Evolutionary conservation across 23 tunicate genomes (phyloP).

Genomic region (Ascidia mentula): DNA sequence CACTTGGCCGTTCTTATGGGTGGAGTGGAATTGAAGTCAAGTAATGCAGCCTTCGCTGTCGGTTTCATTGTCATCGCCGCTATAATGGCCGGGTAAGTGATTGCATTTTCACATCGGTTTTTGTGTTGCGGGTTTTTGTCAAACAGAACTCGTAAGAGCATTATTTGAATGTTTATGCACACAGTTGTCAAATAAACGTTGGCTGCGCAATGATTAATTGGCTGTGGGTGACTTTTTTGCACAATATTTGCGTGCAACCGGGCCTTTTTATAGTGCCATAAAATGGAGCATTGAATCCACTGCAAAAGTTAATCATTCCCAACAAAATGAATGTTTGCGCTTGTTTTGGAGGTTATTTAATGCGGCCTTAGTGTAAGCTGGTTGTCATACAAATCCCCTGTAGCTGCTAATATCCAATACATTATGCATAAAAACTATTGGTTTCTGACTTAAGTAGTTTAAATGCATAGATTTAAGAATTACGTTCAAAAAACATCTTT

Average conservation of each 20-base stretch:
- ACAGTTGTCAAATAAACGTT: neutral
- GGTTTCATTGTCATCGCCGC: slow-evolving; percentile 72
- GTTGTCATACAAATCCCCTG: no score
- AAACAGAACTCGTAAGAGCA: neutral
- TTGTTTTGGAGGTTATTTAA: no score
- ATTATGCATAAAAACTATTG: neutral
- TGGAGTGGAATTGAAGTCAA: slow-evolving; percentile 63
- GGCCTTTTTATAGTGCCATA: no score
- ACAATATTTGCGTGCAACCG: no score
- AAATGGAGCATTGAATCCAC: no score
- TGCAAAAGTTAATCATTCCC: no score
- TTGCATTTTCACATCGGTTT: neutral
- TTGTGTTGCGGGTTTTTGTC: neutral
- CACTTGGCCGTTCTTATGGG: slow-evolving; percentile 51
- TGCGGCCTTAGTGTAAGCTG: no score
- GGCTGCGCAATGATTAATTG: neutral
- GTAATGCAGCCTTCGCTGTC: slow-evolving; percentile 69
- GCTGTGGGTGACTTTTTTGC: no score
- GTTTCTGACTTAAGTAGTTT: neutral
- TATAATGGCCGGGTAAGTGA: slow-evolving; percentile 70
- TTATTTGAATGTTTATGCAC: neutral
- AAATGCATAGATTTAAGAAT: neutral
- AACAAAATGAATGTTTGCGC: no score
- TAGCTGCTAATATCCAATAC: no score
- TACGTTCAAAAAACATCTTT: no score